Evolutionary conservation across 2,888 invertebrate genomes (phyloP).

Genomic region (Chaetogeoica ovagalla): DNA sequence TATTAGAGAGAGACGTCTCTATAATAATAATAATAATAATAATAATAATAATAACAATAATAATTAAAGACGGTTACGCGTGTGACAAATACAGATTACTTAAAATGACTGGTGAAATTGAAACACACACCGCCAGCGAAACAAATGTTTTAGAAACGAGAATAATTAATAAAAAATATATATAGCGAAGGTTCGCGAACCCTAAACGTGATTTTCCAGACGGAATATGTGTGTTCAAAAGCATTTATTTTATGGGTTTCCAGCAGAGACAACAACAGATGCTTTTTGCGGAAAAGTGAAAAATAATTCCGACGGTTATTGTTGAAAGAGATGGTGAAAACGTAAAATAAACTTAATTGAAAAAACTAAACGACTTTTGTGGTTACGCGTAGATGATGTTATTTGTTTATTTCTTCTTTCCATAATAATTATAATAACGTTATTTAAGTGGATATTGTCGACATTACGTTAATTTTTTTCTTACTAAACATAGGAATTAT

Average conservation of each 20-base stretch:
- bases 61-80: no score
- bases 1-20: no score
- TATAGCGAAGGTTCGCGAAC: neutral
- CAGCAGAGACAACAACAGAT: slow-evolving; percentile 12
- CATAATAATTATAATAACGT: no score
- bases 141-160: slow-evolving; percentile 29
- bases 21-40: no score
- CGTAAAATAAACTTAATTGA: slow-evolving; percentile 10
- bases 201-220: neutral
- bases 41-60: no score
- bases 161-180: slow-evolving; percentile 22
- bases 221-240: slow-evolving; percentile 9
- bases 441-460: neutral
- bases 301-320: slow-evolving; percentile 24
- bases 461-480: neutral
- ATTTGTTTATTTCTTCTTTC: no score
- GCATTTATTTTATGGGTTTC: slow-evolving; percentile 18
- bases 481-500: neutral
- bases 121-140: neutral
- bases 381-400: neutral
- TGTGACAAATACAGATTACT: neutral
- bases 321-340: neutral
- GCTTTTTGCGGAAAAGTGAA: slow-evolving; percentile 4
- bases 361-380: slow-evolving; percentile 24
- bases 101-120: neutral